Evolutionary conservation across 2,113 vertebrate species (phyloP), one percentile per base, ranked within the genome.

Genomic region (Sphaerodactylus townsendi): DNA sequence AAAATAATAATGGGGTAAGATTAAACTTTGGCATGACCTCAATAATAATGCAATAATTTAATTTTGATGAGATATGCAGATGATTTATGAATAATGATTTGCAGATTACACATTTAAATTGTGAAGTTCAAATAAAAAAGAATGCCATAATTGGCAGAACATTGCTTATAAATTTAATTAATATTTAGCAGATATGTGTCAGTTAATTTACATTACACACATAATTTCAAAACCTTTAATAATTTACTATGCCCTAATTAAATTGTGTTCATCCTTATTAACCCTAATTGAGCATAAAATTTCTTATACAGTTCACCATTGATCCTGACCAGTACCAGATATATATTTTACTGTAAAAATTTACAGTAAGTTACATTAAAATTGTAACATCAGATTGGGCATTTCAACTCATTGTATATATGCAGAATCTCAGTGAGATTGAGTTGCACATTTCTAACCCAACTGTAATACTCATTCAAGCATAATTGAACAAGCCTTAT

Each of bases 71-170:
- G 70, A 81, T 72, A 90, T 86, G 86, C 89, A 90, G 81, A 92
- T 39, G 83, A 78, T 79, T 87, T 93, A 37, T 83, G 89, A 91
- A 83, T 78, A 79, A 80, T 92, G 83, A 85, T 81, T 73, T 90
- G 35, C 64, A 75, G 84, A 93, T 72, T 87, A 89, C 90, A 89
- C 78, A 94, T 89, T 41, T 86, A 44, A n/a, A 82, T n/a, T 77
- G 79, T 89, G 91, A 90, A 89, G 81, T 83, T 79, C 48, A 71
- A 89, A 48, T 89, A 88, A 91, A 92, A 90, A 94, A 91, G 93
- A 88, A 88, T 79, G 2, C 2, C 53, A 87, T 86, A 86, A 87
- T 86, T 85, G 83, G 76, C 76, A 92, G 56, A 88, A 90, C 83
- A 81, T 77, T 79, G 81, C 91, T 87, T 86, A 87, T 72, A 72